Conservation (phyloP, 1,140 invertebrate species). For the Diploscapter pachys region DNA sequence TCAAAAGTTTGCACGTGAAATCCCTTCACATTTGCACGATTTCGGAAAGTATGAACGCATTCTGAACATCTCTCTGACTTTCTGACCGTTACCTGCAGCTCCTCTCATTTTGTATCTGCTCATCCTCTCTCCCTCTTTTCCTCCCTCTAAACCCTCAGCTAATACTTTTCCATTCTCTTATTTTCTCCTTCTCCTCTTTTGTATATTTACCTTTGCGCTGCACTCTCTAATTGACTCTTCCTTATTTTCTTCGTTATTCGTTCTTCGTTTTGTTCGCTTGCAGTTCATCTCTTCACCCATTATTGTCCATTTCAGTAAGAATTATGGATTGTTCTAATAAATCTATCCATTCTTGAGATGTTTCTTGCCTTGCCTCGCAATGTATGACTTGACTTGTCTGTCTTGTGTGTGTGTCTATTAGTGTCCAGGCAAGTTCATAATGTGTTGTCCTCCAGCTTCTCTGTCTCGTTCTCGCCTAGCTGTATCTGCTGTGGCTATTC, state of each 20-base stretch:
- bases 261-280: neutral
- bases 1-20: neutral
- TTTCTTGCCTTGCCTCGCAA: no score
- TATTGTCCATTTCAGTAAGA: neutral
- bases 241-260: neutral
- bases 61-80: neutral
- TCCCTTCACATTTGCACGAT: neutral
- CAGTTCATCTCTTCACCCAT: neutral
- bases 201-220: neutral
- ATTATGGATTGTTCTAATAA: no score
- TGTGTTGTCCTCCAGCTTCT: no score
- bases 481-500: no score
- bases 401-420: no score
- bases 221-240: neutral
- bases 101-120: neutral
- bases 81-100: neutral
- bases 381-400: no score
- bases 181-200: neutral
- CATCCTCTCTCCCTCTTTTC: neutral
- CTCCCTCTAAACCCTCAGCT: neutral
- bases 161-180: neutral
- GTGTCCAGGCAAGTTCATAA: no score
- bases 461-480: no score
- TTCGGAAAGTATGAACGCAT: neutral
- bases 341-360: no score